Percentiles rank a stretch among this genome's conserved stretches.
phyloP scores from a whole-genome alignment of 2,888 invertebrate genomes.

The Baccha elongata region DNA sequence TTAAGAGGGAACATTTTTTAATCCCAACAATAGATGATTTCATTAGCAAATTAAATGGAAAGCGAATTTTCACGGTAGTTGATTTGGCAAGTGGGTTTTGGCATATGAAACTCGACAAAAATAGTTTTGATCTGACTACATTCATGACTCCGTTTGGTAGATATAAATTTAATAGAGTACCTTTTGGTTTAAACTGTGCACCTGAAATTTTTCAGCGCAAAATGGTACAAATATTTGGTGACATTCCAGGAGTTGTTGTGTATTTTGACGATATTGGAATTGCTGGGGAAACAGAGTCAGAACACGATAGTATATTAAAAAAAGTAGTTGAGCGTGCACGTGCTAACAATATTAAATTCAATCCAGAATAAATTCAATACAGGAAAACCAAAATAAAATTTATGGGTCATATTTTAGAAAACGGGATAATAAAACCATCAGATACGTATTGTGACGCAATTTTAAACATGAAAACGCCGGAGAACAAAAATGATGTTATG shows the following conservation, averaged over 20 bases:
- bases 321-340: slow-evolving; percentile 51
- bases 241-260: no score
- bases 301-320: slow-evolving; percentile 66
- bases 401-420: slow-evolving; percentile 75
- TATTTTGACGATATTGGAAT: slow-evolving; percentile 78
- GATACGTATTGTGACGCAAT: slow-evolving; percentile 67
- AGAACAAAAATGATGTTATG: slow-evolving; percentile 43
- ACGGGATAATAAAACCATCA: slow-evolving; percentile 60
- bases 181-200: no score
- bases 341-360: slow-evolving; percentile 71
- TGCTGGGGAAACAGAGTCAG: slow-evolving; percentile 57
- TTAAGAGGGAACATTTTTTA: no score
- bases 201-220: no score
- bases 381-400: slow-evolving; percentile 71
- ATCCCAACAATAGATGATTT: slow-evolving; percentile 76
- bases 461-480: slow-evolving; percentile 36
- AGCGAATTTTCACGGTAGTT: slow-evolving; percentile 64
- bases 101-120: slow-evolving; percentile 73
- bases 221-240: no score
- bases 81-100: slow-evolving; percentile 59
- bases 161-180: no score
- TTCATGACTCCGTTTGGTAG: no score
- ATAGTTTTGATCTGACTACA: slow-evolving; percentile 71
- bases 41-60: slow-evolving; percentile 28
- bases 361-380: slow-evolving; percentile 75